Base-by-base conservation (phyloP, 2,888 invertebrate species). In the Eremobia ochroleuca region DNA sequence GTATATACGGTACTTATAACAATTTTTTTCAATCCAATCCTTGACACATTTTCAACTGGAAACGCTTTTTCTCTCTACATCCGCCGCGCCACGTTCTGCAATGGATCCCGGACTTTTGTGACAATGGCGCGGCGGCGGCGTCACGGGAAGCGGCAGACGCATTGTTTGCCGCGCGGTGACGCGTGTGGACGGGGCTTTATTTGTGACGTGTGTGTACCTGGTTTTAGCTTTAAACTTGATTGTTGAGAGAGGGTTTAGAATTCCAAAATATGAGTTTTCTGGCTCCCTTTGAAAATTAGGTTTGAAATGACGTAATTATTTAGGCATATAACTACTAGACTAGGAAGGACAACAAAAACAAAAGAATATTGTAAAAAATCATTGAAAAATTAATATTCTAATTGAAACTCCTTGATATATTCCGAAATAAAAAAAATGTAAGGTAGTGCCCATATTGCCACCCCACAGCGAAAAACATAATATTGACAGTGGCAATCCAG, bases 401-500 rank as follows among this genome's bases (percentile, higher is more conserved):
- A 61, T 34, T 61, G 59, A 28, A 28, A 28, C 18, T 59, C 28
- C 62, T 25, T 34, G 15, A n/a, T n/a, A 9, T 4, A 18, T 9
- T 64, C 8, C 4, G 2, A 25, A 34, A 37, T 0, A 64, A n/a
- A 64, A 37, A 61, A 25, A 3, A 55, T 4, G 13, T 58, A 15
- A 15, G 28, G 13, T 25, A 34, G 34, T 34, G 40, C n/a, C n/a
- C 64, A 70, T 69, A 71, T 43, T n/a, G n/a, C 31, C 66, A 70
- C 65, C 28, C 49, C 59, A 77, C 73, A 52, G 71, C 55, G 70
- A 73, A 64, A 79, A 83, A 78, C 74, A 87, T 83, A 89, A 90
- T 89, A 89, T 85, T 90, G 89, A 85, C 90, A 90, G 84, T 82
- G 80, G 86, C 88, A 89, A 89, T 87, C 81, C 87, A 76, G 74